Percentiles rank a stretch among this genome's conserved stretches.
Evolutionary conservation across 1,140 invertebrate species (phyloP).

Genomic region (Bombus confusus): DNA sequence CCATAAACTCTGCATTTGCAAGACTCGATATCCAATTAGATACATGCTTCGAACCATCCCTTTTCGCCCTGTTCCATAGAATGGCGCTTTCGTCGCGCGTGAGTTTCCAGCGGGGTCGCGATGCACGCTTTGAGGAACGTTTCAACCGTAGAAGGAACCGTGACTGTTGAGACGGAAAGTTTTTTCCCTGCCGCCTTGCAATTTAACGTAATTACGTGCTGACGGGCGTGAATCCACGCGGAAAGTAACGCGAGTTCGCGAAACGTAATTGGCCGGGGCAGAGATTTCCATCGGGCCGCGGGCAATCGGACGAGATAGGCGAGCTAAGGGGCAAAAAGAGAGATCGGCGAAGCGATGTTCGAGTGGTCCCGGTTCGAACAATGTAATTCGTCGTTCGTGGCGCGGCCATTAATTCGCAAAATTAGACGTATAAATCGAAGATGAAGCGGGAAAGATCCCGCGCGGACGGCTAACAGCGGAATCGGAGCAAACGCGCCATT

Average conservation of each 20-base stretch:
- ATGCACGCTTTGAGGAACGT: not conserved
- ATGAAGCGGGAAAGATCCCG: conserved; percentile 26
- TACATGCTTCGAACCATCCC: not conserved
- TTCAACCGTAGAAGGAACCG: not conserved
- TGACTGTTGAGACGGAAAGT: not conserved
- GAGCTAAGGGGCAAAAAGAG: not conserved
- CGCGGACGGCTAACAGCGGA: conserved; percentile 41
- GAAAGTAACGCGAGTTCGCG: conserved; percentile 28
- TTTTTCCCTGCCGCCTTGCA: not conserved
- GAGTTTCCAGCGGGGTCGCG: not conserved
- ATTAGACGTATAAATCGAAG: conserved; percentile 68
- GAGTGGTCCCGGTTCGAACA: conserved; percentile 51
- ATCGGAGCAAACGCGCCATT: conserved; percentile 39
- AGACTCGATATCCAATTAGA: not conserved
- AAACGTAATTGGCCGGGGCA: conserved; percentile 29
- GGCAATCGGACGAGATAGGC: conserved; percentile 1
- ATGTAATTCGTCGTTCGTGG: conserved; percentile 54
- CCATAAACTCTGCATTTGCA: not conserved
- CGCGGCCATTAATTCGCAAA: conserved; percentile 65
- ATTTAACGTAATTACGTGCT: conserved; percentile 23
- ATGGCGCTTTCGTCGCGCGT: not conserved
- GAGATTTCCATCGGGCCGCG: conserved; percentile 8
- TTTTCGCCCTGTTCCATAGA: not conserved
- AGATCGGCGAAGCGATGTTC: conserved; percentile 14
- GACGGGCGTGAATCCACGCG: conserved; percentile 20